These are phyloP conservation scores for Mesocricetus auratus DNA, from an alignment of 2,113 vertebrate species.

Conservation along the genomic window DNA sequence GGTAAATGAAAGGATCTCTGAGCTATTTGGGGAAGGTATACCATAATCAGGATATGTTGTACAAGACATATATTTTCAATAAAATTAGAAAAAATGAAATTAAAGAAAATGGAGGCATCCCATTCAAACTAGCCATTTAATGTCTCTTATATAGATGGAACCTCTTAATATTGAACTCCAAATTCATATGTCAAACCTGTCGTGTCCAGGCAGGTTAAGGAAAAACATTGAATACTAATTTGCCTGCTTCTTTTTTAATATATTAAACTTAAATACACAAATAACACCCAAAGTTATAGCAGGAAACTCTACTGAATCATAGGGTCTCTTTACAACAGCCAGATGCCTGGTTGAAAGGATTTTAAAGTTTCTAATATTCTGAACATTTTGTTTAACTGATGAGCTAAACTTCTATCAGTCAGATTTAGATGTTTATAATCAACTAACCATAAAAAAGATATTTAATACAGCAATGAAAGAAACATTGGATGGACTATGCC, in stretches of 20 bases:
- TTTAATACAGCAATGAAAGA: conserved; percentile 44
- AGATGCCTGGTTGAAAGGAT: not conserved
- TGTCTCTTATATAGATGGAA: not conserved
- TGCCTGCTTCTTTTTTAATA: not conserved
- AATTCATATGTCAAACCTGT: not conserved
- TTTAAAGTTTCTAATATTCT: not conserved
- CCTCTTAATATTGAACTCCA: not conserved
- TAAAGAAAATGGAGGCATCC: not conserved
- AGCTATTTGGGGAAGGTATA: accelerated
- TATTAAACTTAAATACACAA: not conserved
- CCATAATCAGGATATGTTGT: not conserved
- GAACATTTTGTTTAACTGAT: not conserved
- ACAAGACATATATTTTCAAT: not conserved
- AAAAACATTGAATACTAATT: not conserved
- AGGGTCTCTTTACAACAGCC: not conserved
- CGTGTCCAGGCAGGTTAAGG: not conserved
- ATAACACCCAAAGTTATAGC: not conserved
- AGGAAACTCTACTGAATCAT: not conserved
- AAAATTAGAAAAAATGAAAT: not conserved
- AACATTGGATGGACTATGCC: conserved; percentile 33
- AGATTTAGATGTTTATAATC: conserved; percentile 6
- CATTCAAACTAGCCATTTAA: not conserved
- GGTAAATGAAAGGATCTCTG: not conserved
- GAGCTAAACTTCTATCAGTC: conserved; percentile 18
- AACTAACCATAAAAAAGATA: not conserved